A percentile compares a stretch with the other conserved stretches of the same genome.
Conservation (phyloP, 2,113 vertebrate species). For the Pyrgilauda ruficollis region DNA sequence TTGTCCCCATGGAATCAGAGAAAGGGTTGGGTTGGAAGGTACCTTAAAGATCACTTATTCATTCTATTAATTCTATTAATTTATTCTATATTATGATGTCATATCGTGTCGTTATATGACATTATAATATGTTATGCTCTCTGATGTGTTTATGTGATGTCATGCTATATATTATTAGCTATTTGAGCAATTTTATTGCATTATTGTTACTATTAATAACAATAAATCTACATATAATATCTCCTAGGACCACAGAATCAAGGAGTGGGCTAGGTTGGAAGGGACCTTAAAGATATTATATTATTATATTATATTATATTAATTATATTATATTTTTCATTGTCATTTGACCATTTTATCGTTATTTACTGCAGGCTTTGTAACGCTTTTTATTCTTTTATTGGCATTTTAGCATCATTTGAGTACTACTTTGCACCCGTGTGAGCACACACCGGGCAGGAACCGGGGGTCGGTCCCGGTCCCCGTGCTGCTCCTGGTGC, state of each 20-base stretch:
- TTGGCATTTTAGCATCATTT: too few species aligned
- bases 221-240: background rate
- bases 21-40: too few species aligned
- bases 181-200: background rate
- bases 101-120: too few species aligned
- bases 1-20: too few species aligned
- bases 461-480: background rate
- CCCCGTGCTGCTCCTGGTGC: accelerated
- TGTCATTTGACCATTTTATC: background rate
- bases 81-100: too few species aligned
- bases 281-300: background rate
- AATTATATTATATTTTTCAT: background rate
- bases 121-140: too few species aligned
- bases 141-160: background rate
- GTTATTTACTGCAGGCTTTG: accelerated
- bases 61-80: background rate
- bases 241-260: background rate
- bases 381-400: background rate
- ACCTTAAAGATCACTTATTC: background rate
- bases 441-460: background rate
- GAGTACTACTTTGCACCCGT: accelerated
- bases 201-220: background rate
- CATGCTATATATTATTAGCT: background rate
- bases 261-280: background rate
- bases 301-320: background rate